Base-by-base conservation (phyloP, 2,113 vertebrate species). In the Artemisiospiza belli region DNA sequence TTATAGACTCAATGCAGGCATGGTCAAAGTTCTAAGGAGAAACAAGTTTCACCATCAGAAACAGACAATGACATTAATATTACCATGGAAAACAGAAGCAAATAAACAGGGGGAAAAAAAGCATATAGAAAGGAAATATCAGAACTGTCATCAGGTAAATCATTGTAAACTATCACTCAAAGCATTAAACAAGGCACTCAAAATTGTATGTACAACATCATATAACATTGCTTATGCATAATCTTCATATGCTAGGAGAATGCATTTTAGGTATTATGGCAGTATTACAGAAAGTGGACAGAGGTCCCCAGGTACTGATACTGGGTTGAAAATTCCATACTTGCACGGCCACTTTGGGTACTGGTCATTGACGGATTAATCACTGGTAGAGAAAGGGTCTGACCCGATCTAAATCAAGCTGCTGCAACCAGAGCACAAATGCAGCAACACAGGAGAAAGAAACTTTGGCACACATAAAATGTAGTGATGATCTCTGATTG, bases 1-100 rank as follows among this genome's bases (percentile, higher is more conserved):
- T 99, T 97, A 99, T 76, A n/a, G 99, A 99, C 93, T 99, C 99
- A 93, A 99, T 98, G 95, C 99, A 99, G 80, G 98, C 97, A 35
- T 99, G 98, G 86, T 99, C 98, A 97, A 99, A 97, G 28, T 98
- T 98, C 98, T 99, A 92, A 76, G 82, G 3, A 63, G 92, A 94
- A 92, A 85, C 9, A 95, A 89, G 66, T 85, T 91, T 91, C 22
- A 83, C n/a, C 62, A 49, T 16, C 24, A 94, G 64, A 88, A 89
- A 77, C 3, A 80, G 28, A 15, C 4, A 61, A 92, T 62, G 19
- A 31, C 6, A 24, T 72, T 64, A 61, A 59, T 67, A 64, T 33
- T 47, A 70, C 19, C n/a, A 41, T 37, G 23, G 27, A 86, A 92
- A 88, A 27, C 6, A 79, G 75, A 92, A 61, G 0, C 12, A 73